Base-by-base conservation (phyloP, 2,888 invertebrate genomes). In the Drosophila buzzatii region DNA sequence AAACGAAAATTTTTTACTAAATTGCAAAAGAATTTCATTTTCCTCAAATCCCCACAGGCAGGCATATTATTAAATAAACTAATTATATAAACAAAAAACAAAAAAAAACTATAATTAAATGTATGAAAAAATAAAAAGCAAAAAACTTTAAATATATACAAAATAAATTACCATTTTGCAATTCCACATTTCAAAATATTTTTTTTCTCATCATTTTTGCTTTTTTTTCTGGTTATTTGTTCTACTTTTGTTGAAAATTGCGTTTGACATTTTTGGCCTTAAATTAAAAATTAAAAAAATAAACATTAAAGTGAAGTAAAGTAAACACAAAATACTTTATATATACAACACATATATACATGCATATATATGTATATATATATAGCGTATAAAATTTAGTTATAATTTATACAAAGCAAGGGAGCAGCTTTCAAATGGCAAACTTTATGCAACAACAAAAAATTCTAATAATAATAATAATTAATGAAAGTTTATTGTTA, bases 201-300 rank as follows among this genome's bases (percentile, higher is more conserved):
- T 35, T 23, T 23, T 51, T 44, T 18, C 41, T 37, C 31, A 37
- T 31, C 42, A 37, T 18, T 57, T 37, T 57, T 51, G 57, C 51
- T 65, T 44, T 49, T 51, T 14, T 35, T 20, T 20, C 20, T 20
- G 53, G 10, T 7, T 18, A 31, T 42, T 51, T 55, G 10, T 3
- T 57, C 8, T 6, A 8, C 20, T 41, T 20, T 5, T n/a, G 55
- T 31, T 16, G 12, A 31, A 33, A 23, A 23, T 53, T 55, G 79
- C 73, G 80, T 85, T 91, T 70, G 52, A 90, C 78, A 89, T 91
- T 91, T 90, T 90, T 91, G 91, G 91, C 91, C 91, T 91, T 91
- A 90, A 86, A 81, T 69, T 67, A 20, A 79, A 77, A 76, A 70
- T 18, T 10, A 63, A 44, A 44, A 18, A 53, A 76, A 71, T 75